phyloP scores from a whole-genome alignment of 2,113 vertebrate genomes.

The Smithornis capensis region DNA sequence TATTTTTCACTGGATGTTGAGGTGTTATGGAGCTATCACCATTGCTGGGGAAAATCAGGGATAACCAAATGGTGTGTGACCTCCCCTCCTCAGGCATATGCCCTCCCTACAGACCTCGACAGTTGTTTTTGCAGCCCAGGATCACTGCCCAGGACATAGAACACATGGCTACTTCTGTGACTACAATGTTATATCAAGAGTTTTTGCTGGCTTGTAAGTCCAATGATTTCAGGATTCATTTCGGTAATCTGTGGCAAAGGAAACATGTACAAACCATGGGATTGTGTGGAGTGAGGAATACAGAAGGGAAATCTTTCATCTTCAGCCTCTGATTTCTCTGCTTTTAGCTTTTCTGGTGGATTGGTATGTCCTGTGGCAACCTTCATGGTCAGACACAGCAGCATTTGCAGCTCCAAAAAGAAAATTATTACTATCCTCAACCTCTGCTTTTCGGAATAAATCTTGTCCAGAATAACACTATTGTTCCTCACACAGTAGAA shows the following conservation, averaged over 20 bases:
- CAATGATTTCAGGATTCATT: background rate
- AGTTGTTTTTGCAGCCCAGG: background rate
- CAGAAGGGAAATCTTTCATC: background rate
- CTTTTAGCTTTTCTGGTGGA: background rate
- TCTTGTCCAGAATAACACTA: constrained; percentile 39
- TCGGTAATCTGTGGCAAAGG: background rate
- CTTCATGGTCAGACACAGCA: background rate
- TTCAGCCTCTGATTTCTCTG: background rate
- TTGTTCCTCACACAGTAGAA: constrained; percentile 49
- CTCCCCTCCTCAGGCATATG: rapidly evolving
- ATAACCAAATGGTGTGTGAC: background rate
- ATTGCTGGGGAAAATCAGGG: background rate
- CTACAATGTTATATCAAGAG: background rate
- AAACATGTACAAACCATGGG: background rate
- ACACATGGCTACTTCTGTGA: background rate
- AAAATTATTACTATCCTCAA: constrained; percentile 40
- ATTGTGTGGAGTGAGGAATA: background rate
- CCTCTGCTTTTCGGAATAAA: constrained; percentile 29
- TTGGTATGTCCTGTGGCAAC: background rate
- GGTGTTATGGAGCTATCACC: background rate
- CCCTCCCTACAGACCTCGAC: background rate
- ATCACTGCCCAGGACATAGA: background rate
- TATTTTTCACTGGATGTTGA: background rate
- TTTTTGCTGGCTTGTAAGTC: background rate
- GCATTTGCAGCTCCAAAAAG: constrained; percentile 34